These are phyloP conservation scores for Cosmopolites sordidus DNA, from an alignment of 2,888 invertebrate genomes.

Conservation along the genomic window DNA sequence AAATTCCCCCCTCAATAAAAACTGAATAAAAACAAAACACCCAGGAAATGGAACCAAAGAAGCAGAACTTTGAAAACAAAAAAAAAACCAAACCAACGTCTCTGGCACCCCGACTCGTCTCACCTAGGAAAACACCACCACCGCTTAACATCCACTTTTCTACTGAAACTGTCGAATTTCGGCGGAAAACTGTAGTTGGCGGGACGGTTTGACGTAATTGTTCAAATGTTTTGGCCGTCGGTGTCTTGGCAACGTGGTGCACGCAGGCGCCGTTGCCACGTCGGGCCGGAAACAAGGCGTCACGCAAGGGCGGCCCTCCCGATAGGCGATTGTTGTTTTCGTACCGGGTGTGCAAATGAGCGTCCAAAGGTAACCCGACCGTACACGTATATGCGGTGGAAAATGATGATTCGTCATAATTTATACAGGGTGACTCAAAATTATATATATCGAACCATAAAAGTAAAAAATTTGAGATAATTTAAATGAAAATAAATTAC, in stretches of 20 bases:
- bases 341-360: constrained; percentile 18
- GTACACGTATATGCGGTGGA: no score
- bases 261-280: constrained; percentile 37
- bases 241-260: constrained; percentile 44
- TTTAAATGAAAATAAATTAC: no score
- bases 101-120: neutral
- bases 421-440: no score
- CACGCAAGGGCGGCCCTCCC: constrained; percentile 27
- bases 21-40: no score
- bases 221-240: constrained; percentile 47
- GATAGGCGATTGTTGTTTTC: constrained; percentile 21
- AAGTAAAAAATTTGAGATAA: no score
- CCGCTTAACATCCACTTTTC: constrained; percentile 4
- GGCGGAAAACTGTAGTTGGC: constrained; percentile 45
- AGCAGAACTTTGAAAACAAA: no score
- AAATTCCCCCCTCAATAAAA: no score
- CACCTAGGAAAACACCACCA: neutral
- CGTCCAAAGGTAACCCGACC: constrained; percentile 7
- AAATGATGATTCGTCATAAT: no score
- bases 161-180: constrained; percentile 47
- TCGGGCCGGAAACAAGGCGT: constrained; percentile 20
- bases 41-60: no score
- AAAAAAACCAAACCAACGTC: neutral
- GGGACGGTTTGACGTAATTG: constrained; percentile 45
- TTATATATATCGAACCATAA: no score